Evolutionary conservation across 2,113 vertebrate genomes (phyloP).

Genomic region (Scatophagus argus): DNA sequence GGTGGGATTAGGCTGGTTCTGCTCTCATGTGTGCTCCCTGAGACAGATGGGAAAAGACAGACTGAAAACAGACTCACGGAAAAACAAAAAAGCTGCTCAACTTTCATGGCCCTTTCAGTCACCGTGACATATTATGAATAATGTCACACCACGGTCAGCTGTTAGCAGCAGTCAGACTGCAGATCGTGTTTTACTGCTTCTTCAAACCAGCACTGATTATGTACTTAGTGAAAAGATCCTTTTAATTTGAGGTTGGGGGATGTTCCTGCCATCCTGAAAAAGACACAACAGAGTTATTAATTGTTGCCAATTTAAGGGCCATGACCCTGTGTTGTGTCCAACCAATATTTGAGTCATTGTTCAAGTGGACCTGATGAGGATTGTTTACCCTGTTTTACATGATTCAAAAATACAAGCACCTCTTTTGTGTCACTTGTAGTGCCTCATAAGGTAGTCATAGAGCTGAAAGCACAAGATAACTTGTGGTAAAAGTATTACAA

Average conservation of each 20-base stretch:
- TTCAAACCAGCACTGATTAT: not conserved
- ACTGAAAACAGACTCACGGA: not conserved
- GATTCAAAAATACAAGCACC: too few species aligned
- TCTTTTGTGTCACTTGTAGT: not conserved
- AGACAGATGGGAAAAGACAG: slow-evolving; percentile 3
- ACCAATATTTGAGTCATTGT: not conserved
- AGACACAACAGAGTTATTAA: not conserved
- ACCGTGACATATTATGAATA: not conserved
- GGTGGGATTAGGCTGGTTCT: not conserved
- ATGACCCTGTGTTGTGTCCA: not conserved
- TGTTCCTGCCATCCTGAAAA: not conserved
- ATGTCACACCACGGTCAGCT: not conserved
- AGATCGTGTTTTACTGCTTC: not conserved
- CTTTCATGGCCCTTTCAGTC: not conserved
- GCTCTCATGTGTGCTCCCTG: not conserved
- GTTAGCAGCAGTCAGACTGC: not conserved
- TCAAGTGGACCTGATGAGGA: not conserved
- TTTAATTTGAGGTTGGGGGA: not conserved
- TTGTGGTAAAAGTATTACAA: not conserved
- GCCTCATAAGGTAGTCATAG: too few species aligned
- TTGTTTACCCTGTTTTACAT: not conserved
- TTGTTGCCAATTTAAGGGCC: not conserved
- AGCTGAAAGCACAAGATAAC: not conserved
- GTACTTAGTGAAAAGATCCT: not conserved
- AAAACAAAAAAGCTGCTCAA: not conserved